Conservation (phyloP, 2,113 vertebrate genomes). For the Caracal caracal region DNA sequence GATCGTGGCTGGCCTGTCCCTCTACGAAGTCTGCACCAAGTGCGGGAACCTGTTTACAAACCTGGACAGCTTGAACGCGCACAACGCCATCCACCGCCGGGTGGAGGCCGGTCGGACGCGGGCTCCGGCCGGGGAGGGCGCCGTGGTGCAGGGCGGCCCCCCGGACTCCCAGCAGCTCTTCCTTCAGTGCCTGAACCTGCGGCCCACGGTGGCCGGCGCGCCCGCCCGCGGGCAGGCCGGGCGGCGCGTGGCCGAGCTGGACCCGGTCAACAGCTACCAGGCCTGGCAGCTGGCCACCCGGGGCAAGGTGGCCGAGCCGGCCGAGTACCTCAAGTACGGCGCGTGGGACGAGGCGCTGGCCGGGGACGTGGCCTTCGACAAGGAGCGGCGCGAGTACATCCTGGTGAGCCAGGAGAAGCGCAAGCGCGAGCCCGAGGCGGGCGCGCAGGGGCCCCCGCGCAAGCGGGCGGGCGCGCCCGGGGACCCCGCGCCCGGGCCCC, state of each 20-base stretch:
- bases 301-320: slow-evolving; percentile 92
- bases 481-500: slow-evolving; percentile 87
- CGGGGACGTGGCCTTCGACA: slow-evolving; percentile 90
- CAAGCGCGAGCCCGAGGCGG: slow-evolving; percentile 85
- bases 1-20: slow-evolving; percentile 90
- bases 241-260: slow-evolving; percentile 92
- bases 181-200: slow-evolving; percentile 91
- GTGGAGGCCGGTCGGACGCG: slow-evolving; percentile 64
- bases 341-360: slow-evolving; percentile 88
- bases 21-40: slow-evolving; percentile 95
- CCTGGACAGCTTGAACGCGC: slow-evolving; percentile 92
- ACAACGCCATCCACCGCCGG: slow-evolving; percentile 90
- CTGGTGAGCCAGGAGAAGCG: slow-evolving; percentile 92
- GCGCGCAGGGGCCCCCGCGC: slow-evolving; percentile 81
- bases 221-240: slow-evolving; percentile 83
- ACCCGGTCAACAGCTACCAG: slow-evolving; percentile 96
- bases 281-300: slow-evolving; percentile 96
- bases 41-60: slow-evolving; percentile 96
- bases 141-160: slow-evolving; percentile 72
- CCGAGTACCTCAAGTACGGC: slow-evolving; percentile 89
- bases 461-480: slow-evolving; percentile 79
- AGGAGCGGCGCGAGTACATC: slow-evolving; percentile 91
- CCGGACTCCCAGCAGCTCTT: slow-evolving; percentile 89
- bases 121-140: slow-evolving; percentile 62
- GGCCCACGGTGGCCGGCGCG: slow-evolving; percentile 80